phyloP scores from a whole-genome alignment of 1,140 invertebrate species.

The Holotrichia oblita region DNA sequence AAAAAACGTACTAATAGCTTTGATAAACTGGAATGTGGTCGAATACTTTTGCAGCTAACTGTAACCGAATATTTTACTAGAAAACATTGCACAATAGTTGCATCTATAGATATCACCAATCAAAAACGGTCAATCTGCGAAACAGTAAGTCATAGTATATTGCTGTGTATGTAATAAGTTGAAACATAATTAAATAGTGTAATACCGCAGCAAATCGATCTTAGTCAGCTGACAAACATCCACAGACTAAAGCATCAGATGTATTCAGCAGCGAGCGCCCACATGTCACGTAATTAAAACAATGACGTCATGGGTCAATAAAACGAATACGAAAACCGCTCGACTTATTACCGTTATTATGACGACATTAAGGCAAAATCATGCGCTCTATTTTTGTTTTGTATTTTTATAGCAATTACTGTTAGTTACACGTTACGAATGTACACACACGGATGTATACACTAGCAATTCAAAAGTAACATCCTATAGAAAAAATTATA shows the following conservation, averaged over 20 bases:
- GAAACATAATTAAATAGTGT: neutral
- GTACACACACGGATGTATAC: no score
- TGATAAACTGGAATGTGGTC: no score
- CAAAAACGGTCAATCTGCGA: no score
- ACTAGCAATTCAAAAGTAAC: neutral
- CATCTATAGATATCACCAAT: no score
- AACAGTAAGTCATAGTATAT: no score
- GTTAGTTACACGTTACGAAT: neutral
- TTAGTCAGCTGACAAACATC: constrained; percentile 16
- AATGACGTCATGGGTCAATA: constrained; percentile 32
- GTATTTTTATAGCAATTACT: neutral
- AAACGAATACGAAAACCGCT: constrained; percentile 10
- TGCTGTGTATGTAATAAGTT: no score
- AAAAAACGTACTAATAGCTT: no score
- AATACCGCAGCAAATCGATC: constrained; percentile 9
- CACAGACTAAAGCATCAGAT: constrained; percentile 21
- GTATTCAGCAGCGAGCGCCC: constrained; percentile 20
- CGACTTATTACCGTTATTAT: constrained; percentile 15
- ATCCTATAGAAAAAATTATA: no score
- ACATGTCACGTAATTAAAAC: constrained; percentile 30
- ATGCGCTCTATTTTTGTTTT: constrained; percentile 7
- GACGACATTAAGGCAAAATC: neutral
- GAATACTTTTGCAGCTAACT: no score
- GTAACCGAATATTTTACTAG: no score
- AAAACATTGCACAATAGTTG: no score